These are phyloP conservation scores for Stenodema calcarata DNA, from an alignment of 2,888 invertebrate species.

Conservation along the genomic window DNA sequence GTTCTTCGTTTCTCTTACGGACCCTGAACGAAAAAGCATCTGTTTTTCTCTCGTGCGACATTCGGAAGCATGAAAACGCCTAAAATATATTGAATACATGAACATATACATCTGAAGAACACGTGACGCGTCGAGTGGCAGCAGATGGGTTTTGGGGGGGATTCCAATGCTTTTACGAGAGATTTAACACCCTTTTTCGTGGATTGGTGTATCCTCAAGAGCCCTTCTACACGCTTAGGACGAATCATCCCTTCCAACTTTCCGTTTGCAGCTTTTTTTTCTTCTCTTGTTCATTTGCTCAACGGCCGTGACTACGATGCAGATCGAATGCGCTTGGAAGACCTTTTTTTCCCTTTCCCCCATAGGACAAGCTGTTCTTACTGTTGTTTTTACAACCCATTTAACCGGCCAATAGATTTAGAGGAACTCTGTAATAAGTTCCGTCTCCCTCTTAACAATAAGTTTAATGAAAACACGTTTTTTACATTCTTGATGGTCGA, in stretches of 20 bases:
- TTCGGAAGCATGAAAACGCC: background rate
- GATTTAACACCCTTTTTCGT: constrained; percentile 43
- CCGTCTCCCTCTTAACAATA: background rate
- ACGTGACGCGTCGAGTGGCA: background rate
- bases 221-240: background rate
- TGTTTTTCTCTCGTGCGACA: background rate
- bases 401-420: constrained; percentile 25
- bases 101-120: background rate
- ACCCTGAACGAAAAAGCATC: constrained; percentile 15
- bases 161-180: constrained; percentile 34
- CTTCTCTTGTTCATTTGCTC: constrained; percentile 20
- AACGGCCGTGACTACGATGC: constrained; percentile 28
- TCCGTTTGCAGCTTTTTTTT: background rate
- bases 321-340: background rate
- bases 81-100: background rate
- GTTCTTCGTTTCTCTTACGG: background rate
- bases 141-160: constrained; percentile 20
- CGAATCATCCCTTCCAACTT: background rate
- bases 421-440: constrained; percentile 6
- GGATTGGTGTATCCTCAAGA: constrained; percentile 33
- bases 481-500: too few relatives aligned
- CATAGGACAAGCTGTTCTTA: constrained; percentile 5
- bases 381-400: constrained; percentile 38
- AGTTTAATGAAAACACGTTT: constrained; percentile 13
- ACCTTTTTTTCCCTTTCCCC: background rate